These are phyloP conservation scores for Leucopsar rothschildi DNA, from an alignment of 2,113 vertebrate genomes.

Conservation along the genomic window DNA sequence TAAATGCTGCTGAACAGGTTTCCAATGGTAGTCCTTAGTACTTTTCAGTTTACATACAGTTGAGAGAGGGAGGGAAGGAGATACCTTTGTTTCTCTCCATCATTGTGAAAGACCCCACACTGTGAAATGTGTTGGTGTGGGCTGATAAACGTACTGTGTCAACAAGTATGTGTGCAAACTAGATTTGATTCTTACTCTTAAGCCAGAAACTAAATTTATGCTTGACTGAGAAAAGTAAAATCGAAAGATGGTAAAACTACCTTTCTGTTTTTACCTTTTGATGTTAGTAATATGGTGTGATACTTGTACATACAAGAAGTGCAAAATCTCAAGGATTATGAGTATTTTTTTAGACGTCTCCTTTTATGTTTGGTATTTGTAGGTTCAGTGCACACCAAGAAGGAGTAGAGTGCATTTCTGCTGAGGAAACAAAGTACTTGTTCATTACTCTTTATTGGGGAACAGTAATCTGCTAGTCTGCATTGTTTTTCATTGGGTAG, in stretches of 20 bases:
- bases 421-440: background rate
- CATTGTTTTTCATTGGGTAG: background rate
- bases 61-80: background rate
- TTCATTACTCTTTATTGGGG: background rate
- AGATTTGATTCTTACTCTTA: background rate
- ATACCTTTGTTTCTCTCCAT: background rate
- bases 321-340: background rate
- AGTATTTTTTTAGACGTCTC: background rate
- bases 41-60: accelerated
- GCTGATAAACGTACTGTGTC: background rate
- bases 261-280: background rate
- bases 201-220: background rate
- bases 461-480: background rate
- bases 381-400: background rate
- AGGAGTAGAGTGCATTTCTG: background rate
- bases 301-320: background rate
- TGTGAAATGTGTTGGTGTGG: background rate
- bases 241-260: background rate
- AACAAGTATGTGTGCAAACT: background rate
- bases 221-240: background rate
- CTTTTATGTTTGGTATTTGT: background rate
- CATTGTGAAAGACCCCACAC: background rate
- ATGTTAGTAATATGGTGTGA: background rate
- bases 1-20: background rate
- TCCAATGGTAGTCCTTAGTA: background rate